Conservation (phyloP, 2,113 vertebrate genomes). For the Cebidichthys violaceus region DNA sequence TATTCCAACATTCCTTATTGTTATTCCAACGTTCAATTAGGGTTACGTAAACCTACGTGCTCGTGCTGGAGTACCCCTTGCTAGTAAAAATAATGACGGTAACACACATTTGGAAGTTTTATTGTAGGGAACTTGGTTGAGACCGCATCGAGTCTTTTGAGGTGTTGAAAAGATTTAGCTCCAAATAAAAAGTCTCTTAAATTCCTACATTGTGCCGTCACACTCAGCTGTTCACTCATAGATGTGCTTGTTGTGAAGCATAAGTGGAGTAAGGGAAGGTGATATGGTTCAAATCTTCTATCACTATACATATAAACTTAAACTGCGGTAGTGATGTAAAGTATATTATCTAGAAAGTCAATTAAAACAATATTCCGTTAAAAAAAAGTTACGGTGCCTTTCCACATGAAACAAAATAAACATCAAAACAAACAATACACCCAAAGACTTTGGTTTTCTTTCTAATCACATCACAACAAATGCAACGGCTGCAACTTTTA, state of each 20-base stretch:
- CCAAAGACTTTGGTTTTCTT: background rate
- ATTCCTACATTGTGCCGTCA: background rate
- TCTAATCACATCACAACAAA: background rate
- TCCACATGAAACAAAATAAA: background rate
- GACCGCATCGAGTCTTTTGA: background rate
- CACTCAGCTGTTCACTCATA: background rate
- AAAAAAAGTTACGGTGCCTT: background rate
- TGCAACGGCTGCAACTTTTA: background rate
- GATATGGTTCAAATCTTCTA: background rate
- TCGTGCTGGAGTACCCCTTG: slow-evolving; percentile 1
- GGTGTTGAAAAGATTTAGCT: slow-evolving; percentile 19
- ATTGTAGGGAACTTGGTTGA: background rate
- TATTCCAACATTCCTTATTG: slow-evolving; percentile 13
- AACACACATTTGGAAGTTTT: slow-evolving; percentile 22
- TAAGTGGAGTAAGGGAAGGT: background rate
- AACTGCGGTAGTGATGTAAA: too few species aligned
- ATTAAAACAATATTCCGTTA: background rate
- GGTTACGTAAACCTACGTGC: background rate
- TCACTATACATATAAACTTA: background rate
- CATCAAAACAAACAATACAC: background rate
- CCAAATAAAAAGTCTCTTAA: slow-evolving; percentile 9
- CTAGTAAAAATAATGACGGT: slow-evolving; percentile 5
- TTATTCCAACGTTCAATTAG: slow-evolving; percentile 28
- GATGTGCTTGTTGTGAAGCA: background rate
- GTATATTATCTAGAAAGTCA: background rate